Evolutionary conservation across 2,797 vertebrate species (phyloP).

Genomic region (Falco naumanni): DNA sequence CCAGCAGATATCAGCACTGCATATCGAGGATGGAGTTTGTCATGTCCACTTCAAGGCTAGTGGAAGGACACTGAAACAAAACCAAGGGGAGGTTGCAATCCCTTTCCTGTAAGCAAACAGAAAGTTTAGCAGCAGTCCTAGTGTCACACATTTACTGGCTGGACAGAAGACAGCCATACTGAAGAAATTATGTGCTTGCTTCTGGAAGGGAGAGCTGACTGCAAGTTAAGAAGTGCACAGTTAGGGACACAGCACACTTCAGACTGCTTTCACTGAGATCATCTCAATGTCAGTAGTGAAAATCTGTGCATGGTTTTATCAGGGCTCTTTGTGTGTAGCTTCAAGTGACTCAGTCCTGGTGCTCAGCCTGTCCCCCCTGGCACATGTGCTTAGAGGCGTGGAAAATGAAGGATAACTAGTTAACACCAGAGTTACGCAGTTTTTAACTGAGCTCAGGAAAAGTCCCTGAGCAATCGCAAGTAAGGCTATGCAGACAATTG

Average conservation of each 20-base stretch:
- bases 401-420: background rate
- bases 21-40: background rate
- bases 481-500: rapidly evolving
- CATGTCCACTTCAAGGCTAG: background rate
- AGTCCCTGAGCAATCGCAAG: background rate
- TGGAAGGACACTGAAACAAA: background rate
- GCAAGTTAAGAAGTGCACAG: background rate
- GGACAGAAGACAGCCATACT: background rate
- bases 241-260: background rate
- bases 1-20: background rate
- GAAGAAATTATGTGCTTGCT: background rate
- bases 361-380: background rate
- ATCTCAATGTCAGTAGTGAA: background rate
- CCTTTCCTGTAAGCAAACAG: background rate
- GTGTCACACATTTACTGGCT: background rate
- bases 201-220: background rate
- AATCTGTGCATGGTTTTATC: background rate
- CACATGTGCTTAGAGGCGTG: too few species aligned
- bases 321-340: background rate
- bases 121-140: background rate
- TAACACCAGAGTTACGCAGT: background rate
- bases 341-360: background rate
- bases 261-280: background rate
- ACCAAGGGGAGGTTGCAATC: background rate
- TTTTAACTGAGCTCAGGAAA: background rate